These are phyloP conservation scores for Agrypnus murinus DNA, from an alignment of 2,888 invertebrate genomes.

Conservation along the genomic window DNA sequence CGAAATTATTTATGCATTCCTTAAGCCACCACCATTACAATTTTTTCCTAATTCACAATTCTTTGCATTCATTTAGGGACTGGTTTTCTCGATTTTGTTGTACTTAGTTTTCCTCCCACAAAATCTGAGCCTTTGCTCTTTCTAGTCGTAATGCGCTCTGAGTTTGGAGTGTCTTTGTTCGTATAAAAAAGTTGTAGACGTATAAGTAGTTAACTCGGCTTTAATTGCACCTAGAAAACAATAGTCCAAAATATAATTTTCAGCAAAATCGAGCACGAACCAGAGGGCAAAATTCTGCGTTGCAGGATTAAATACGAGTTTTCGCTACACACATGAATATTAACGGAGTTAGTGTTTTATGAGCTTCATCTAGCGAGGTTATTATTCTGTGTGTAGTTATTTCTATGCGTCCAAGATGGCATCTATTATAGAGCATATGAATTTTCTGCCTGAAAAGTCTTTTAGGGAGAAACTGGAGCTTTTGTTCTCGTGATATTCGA, in stretches of 20 bases:
- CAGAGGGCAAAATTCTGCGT: slow-evolving; percentile 8
- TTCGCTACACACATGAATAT: slow-evolving; percentile 30
- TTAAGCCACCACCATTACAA: neutral
- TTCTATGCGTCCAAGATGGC: slow-evolving; percentile 4
- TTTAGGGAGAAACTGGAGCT: too few species aligned
- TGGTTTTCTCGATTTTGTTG: too few species aligned
- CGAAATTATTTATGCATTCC: too few species aligned
- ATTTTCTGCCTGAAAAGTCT: neutral
- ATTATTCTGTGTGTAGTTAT: slow-evolving; percentile 9
- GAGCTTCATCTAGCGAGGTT: slow-evolving; percentile 13
- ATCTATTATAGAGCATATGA: slow-evolving; percentile 11
- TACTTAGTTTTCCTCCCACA: too few species aligned
- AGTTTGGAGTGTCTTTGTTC: neutral
- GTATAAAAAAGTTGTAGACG: slow-evolving; percentile 8
- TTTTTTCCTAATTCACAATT: slow-evolving; percentile 16
- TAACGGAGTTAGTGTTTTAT: slow-evolving; percentile 24
- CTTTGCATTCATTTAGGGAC: too few species aligned
- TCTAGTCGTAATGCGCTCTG: too few species aligned
- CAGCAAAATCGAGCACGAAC: slow-evolving; percentile 4
- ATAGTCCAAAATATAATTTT: slow-evolving; percentile 15
- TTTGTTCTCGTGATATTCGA: slow-evolving; percentile 7
- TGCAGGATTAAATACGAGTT: slow-evolving; percentile 14
- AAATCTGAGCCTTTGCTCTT: too few species aligned
- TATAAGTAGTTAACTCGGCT: neutral
- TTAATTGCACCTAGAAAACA: slow-evolving; percentile 12